Conservation (phyloP, 2,888 invertebrate species). For the Himalopsyche japonica region DNA sequence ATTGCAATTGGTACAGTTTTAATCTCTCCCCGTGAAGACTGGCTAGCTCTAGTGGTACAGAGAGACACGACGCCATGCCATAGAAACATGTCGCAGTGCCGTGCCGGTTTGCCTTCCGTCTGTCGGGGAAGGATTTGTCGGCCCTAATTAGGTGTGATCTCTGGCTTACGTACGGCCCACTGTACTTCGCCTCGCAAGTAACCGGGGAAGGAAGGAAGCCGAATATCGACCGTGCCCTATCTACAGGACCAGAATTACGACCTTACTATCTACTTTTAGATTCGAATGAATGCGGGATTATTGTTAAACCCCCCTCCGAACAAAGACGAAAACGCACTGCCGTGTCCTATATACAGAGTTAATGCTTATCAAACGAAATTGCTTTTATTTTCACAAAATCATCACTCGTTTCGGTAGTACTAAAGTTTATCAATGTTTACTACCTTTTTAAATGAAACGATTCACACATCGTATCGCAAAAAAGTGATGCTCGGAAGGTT, state of each 20-base stretch:
- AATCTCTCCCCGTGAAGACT: background rate
- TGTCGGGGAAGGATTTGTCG: background rate
- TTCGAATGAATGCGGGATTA: background rate
- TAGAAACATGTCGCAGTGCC: background rate
- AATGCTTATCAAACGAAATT: background rate
- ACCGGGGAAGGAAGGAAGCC: background rate
- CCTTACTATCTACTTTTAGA: background rate
- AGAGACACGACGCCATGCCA: background rate
- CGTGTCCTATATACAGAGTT: background rate
- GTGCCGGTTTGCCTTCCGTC: background rate
- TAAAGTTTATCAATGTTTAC: too few species aligned
- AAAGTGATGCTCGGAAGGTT: too few species aligned
- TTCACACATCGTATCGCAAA: too few species aligned
- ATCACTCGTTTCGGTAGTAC: too few species aligned
- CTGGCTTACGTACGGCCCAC: constrained; percentile 12
- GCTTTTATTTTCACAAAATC: too few species aligned
- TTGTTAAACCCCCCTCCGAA: background rate
- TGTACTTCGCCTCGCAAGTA: background rate
- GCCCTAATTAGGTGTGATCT: constrained; percentile 27
- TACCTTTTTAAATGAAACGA: too few species aligned
- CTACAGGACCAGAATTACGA: background rate
- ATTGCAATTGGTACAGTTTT: background rate
- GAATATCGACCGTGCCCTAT: background rate
- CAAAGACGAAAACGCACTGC: background rate
- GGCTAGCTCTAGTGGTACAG: background rate